Evolutionary conservation across 2,113 vertebrate genomes (phyloP).

Genomic region (Tretioscincus oriximinensis): DNA sequence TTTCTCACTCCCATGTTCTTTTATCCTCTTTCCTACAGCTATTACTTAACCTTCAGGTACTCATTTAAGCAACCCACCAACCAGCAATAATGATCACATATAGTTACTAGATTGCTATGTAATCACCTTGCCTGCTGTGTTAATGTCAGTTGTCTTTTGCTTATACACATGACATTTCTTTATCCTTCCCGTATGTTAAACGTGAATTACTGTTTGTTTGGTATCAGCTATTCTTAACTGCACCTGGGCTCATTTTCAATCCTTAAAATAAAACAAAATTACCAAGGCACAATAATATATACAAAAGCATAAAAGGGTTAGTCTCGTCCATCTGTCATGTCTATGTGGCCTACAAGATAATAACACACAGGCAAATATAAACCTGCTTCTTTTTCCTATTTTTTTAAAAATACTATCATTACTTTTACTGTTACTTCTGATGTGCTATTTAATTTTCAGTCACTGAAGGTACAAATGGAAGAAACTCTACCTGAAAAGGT

Average conservation of each 20-base stretch:
- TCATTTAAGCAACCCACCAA: slow-evolving; percentile 72
- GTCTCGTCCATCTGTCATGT: slow-evolving; percentile 23
- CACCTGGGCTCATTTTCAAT: slow-evolving; percentile 50
- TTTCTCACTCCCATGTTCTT: slow-evolving; percentile 40
- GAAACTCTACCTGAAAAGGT: background rate
- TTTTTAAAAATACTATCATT: background rate
- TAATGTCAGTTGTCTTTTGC: slow-evolving; percentile 72
- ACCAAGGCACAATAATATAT: slow-evolving; percentile 22
- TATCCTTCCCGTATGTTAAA: slow-evolving; percentile 60
- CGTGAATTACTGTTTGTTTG: slow-evolving; percentile 65
- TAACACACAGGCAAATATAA: background rate
- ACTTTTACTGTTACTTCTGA: slow-evolving; percentile 1
- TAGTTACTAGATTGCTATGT: slow-evolving; percentile 67
- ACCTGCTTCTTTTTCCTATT: background rate
- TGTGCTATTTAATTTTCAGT: background rate
- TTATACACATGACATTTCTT: slow-evolving; percentile 69
- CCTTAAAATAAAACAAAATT: slow-evolving; percentile 43
- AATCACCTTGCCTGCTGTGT: slow-evolving; percentile 72
- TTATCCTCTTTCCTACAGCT: slow-evolving; percentile 59
- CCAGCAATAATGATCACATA: slow-evolving; percentile 65
- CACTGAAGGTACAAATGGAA: background rate
- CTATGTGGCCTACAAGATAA: background rate
- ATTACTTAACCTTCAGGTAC: slow-evolving; percentile 74
- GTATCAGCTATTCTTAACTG: slow-evolving; percentile 61
- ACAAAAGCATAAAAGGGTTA: slow-evolving; percentile 13